These are phyloP conservation scores for Chloroceryle amazona DNA, from an alignment of 2,797 vertebrate species.

Conservation along the genomic window DNA sequence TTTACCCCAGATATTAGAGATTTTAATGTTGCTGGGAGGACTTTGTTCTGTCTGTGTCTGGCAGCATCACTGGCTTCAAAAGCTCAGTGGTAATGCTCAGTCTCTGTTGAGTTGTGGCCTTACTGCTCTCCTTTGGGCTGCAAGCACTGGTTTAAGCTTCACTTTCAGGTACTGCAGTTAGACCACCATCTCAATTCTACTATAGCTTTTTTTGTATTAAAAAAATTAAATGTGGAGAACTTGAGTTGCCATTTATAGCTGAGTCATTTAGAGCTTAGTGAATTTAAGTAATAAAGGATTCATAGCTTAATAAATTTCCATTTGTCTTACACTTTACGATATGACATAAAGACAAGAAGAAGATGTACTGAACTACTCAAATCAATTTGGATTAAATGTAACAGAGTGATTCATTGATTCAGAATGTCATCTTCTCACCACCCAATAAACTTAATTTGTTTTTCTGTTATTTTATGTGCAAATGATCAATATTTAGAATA, in stretches of 20 bases:
- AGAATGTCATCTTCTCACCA: background rate
- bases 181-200: rapidly evolving
- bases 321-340: background rate
- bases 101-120: background rate
- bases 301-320: slow-evolving; percentile 63
- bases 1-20: rapidly evolving
- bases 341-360: slow-evolving; percentile 22
- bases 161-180: background rate
- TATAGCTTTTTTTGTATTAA: background rate
- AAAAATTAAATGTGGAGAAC: background rate
- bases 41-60: background rate
- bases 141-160: background rate
- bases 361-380: slow-evolving; percentile 20
- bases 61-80: background rate
- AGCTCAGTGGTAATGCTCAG: rapidly evolving
- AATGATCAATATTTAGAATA: slow-evolving; percentile 52
- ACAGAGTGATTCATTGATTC: slow-evolving; percentile 41
- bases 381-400: slow-evolving; percentile 56
- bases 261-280: slow-evolving; percentile 31
- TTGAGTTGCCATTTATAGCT: background rate
- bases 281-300: slow-evolving; percentile 63
- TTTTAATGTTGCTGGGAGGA: background rate
- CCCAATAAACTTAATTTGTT: slow-evolving; percentile 55
- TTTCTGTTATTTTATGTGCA: slow-evolving; percentile 50
- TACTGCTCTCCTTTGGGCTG: background rate